phyloP scores from a whole-genome alignment of 2,888 invertebrate genomes.

The Callyntrura sp. region DNA sequence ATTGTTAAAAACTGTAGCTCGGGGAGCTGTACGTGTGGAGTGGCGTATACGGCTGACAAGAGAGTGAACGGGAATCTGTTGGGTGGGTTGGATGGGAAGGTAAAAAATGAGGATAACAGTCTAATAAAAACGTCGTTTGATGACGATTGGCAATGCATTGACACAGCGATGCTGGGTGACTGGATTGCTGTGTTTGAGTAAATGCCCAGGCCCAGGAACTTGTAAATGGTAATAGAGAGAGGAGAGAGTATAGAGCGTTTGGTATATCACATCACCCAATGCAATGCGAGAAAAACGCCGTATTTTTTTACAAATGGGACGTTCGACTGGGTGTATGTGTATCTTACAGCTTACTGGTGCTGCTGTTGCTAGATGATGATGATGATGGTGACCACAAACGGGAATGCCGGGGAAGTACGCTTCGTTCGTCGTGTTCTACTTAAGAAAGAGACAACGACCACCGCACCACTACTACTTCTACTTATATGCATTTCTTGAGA shows the following conservation, averaged over 20 bases:
- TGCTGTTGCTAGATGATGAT: neutral
- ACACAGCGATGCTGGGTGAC: neutral
- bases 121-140: too few species aligned
- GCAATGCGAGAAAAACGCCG: neutral
- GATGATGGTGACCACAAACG: conserved; percentile 69
- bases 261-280: neutral
- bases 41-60: too few species aligned
- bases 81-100: too few species aligned
- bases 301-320: neutral
- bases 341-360: neutral
- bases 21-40: too few species aligned
- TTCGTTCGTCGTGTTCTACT: conserved; percentile 61
- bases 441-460: conserved; percentile 45
- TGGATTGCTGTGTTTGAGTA: neutral
- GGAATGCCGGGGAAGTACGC: conserved; percentile 79
- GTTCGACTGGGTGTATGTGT: neutral
- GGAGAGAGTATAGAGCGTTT: neutral
- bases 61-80: too few species aligned
- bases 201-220: neutral
- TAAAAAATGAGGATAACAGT: too few species aligned
- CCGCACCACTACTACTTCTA: neutral
- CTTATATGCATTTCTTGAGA: neutral
- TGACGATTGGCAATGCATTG: too few species aligned
- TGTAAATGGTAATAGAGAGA: neutral
- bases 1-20: too few species aligned